Conservation (phyloP, 35 echinoderm and acorn worm genomes). For the Apostichopus californicus region DNA sequence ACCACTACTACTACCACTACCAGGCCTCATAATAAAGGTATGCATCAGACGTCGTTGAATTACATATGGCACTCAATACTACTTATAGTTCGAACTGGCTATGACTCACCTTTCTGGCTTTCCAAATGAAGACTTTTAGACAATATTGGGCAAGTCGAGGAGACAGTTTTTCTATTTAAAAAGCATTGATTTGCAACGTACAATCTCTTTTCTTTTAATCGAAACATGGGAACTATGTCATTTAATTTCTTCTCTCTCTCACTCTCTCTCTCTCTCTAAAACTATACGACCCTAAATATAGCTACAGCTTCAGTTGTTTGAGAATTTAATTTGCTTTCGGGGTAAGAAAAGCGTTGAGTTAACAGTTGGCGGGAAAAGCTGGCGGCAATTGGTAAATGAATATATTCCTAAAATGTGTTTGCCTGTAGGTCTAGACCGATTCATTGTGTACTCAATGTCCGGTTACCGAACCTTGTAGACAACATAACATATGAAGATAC, state of each 20-base stretch:
- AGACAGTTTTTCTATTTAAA: slow-evolving; percentile 11
- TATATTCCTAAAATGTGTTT: background rate
- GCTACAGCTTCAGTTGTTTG: background rate
- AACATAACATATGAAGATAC: background rate
- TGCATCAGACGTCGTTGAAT: no score
- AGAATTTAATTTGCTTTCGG: slow-evolving; percentile 32
- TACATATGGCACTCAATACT: no score
- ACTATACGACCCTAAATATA: background rate
- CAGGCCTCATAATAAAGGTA: no score
- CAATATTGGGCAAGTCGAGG: no score
- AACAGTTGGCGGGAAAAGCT: slow-evolving; percentile 21
- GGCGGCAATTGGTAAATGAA: slow-evolving; percentile 21
- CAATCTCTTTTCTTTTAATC: slow-evolving; percentile 5
- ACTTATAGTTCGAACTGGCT: no score
- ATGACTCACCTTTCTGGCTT: no score
- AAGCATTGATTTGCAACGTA: slow-evolving; percentile 27
- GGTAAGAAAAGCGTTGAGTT: background rate
- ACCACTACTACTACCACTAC: no score
- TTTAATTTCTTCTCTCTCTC: background rate
- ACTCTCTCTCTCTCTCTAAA: background rate
- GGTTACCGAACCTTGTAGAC: background rate
- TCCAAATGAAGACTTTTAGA: no score
- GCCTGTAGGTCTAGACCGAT: background rate
- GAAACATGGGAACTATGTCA: slow-evolving; percentile 10
- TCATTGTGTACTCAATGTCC: background rate